Conservation (phyloP, 2,113 vertebrate genomes). For the Carlito syrichta region DNA sequence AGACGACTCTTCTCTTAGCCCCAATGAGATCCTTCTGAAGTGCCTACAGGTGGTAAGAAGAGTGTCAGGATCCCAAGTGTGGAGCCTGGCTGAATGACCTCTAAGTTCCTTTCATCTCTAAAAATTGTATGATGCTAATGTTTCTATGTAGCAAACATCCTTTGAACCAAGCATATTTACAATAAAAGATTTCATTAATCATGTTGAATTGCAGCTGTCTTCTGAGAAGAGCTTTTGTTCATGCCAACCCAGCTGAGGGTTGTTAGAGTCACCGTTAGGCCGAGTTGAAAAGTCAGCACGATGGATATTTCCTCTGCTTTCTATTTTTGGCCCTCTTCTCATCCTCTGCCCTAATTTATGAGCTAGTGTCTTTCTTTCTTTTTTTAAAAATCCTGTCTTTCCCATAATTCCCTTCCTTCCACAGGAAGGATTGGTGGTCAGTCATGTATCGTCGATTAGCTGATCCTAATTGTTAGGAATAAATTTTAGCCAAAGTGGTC, state of each 20-base stretch:
- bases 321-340: neutral
- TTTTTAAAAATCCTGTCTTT: neutral
- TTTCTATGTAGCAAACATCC: neutral
- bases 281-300: conserved; percentile 7
- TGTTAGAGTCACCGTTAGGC: neutral
- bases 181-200: neutral
- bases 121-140: neutral
- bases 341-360: conserved; percentile 7
- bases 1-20: neutral
- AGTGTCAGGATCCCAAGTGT: neutral
- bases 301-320: neutral
- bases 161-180: neutral
- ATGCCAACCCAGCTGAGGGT: neutral
- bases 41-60: neutral
- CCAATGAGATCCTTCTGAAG: neutral
- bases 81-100: neutral
- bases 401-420: neutral
- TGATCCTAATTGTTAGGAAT: neutral
- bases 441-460: neutral
- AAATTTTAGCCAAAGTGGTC: neutral
- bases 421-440: neutral
- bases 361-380: conserved; percentile 14
- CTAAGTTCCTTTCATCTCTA: neutral
- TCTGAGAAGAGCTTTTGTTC: neutral
- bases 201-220: neutral